Percentiles rank a stretch among this genome's conserved stretches.
Conservation (phyloP, 2,888 invertebrate species). For the Nomada flava region DNA sequence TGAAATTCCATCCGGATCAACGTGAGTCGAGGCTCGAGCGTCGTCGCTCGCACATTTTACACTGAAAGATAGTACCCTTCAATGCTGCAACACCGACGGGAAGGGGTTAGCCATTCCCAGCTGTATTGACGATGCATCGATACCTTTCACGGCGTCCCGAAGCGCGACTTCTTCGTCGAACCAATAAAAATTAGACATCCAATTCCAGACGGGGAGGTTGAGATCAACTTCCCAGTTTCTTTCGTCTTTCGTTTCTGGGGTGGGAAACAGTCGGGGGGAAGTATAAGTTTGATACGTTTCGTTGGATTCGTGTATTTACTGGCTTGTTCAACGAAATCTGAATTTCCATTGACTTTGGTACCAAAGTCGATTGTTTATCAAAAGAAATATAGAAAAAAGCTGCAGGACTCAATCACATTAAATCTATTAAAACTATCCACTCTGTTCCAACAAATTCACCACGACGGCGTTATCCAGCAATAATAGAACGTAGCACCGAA, state of each 20-base stretch:
- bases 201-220: conserved; percentile 22
- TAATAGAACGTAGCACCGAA: too few relatives aligned
- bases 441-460: too few relatives aligned
- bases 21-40: conserved; percentile 20
- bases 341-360: too few relatives aligned
- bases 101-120: background rate
- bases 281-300: background rate
- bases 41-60: background rate
- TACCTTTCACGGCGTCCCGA: conserved; percentile 1
- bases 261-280: too few relatives aligned
- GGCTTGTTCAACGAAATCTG: too few relatives aligned
- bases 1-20: conserved; percentile 49
- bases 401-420: too few relatives aligned
- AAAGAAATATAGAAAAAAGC: too few relatives aligned
- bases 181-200: conserved; percentile 51
- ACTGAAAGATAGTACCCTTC: background rate
- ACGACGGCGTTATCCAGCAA: too few relatives aligned
- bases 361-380: too few relatives aligned
- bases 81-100: background rate
- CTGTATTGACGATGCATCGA: conserved; percentile 3
- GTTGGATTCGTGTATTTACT: background rate
- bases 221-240: conserved; percentile 37
- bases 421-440: too few relatives aligned
- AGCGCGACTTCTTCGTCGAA: conserved; percentile 3
- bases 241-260: background rate